Conservation (phyloP, 2,797 vertebrate species). For the Calcarius lapponicus region DNA sequence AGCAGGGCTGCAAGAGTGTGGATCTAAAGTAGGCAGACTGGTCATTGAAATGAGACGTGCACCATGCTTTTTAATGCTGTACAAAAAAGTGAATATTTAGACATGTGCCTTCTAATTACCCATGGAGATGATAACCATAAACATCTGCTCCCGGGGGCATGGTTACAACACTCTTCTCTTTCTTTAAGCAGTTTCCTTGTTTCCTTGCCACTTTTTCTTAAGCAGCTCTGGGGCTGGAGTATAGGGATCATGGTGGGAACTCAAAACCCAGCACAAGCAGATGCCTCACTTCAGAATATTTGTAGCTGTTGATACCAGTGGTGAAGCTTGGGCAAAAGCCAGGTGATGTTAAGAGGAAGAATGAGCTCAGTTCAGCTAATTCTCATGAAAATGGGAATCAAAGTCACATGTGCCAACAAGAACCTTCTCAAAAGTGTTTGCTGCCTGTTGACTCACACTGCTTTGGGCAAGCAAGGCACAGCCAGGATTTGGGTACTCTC, state of each 20-base stretch:
- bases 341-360: not conserved
- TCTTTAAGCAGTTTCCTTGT: not conserved
- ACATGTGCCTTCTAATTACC: not conserved
- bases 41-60: not conserved
- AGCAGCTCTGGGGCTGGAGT: not conserved
- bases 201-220: not conserved
- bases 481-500: not conserved
- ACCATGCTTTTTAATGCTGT: not conserved
- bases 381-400: not conserved
- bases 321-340: not conserved
- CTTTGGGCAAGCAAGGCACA: not conserved
- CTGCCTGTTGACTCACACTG: not conserved
- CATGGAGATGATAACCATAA: no score
- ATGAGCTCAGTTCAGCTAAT: not conserved
- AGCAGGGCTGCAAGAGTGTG: not conserved
- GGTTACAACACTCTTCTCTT: not conserved
- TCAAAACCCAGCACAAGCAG: not conserved
- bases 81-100: accelerated
- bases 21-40: not conserved
- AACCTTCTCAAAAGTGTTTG: not conserved
- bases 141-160: not conserved
- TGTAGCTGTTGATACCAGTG: not conserved
- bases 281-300: not conserved
- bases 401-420: not conserved
- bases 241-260: accelerated